These are phyloP conservation scores for Conus ventricosus DNA, from an alignment of 1,140 invertebrate genomes.

Conservation along the genomic window DNA sequence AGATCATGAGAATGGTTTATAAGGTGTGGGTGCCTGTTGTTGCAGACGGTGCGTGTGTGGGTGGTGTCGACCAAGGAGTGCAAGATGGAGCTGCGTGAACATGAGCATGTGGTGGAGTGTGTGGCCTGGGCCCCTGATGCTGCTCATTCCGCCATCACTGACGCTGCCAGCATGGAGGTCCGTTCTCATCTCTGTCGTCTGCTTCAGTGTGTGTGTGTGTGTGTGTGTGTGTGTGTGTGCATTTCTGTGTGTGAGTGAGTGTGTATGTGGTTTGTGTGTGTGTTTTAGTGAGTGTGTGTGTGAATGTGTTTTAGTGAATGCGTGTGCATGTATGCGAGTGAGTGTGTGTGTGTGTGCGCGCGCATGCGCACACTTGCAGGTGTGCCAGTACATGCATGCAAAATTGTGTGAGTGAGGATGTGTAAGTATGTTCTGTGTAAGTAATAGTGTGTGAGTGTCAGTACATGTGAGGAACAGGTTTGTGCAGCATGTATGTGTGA, in stretches of 20 bases:
- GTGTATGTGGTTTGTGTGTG: too few relatives aligned
- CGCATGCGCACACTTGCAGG: too few relatives aligned
- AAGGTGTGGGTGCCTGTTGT: not conserved
- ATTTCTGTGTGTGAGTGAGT: too few relatives aligned
- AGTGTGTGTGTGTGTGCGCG: too few relatives aligned
- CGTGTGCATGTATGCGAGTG: too few relatives aligned
- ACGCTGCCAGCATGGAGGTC: constrained; percentile 83
- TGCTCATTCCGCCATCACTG: constrained; percentile 87
- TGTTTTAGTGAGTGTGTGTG: not conserved
- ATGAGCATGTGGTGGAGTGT: constrained; percentile 99
- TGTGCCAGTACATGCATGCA: too few relatives aligned
- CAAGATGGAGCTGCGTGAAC: constrained; percentile 94
- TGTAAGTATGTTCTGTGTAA: too few relatives aligned
- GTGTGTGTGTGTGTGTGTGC: not conserved
- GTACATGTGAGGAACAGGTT: too few relatives aligned
- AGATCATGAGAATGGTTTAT: not conserved
- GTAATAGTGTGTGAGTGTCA: too few relatives aligned
- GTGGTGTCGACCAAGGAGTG: constrained; percentile 91
- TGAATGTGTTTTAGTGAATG: not conserved
- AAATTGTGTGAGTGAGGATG: too few relatives aligned
- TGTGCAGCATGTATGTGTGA: too few relatives aligned
- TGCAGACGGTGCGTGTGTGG: constrained; percentile 92
- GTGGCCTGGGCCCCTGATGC: constrained; percentile 96
- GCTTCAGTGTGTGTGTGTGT: not conserved
- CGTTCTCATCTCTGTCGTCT: constrained; percentile 20